Percentiles rank a stretch among this genome's conserved stretches.
Conservation (phyloP, 2,888 invertebrate genomes). For the Fragum sueziense region DNA sequence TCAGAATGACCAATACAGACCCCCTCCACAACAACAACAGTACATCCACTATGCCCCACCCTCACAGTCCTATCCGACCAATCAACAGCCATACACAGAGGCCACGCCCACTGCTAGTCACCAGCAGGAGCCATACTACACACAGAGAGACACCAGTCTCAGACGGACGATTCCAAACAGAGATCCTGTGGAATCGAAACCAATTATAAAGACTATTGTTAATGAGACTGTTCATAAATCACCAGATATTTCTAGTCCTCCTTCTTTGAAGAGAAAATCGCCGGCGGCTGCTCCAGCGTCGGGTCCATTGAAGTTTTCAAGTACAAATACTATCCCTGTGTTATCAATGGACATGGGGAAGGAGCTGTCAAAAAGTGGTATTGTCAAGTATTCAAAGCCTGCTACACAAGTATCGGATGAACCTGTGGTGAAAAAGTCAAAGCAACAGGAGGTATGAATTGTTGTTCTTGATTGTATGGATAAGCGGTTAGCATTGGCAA, state of each 20-base stretch:
- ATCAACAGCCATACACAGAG: background rate
- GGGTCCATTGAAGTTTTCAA: slow-evolving; percentile 45
- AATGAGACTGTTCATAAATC: slow-evolving; percentile 29
- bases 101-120: background rate
- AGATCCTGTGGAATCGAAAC: background rate
- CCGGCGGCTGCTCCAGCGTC: no score
- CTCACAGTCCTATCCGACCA: slow-evolving; percentile 28
- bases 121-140: slow-evolving; percentile 8
- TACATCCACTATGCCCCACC: slow-evolving; percentile 22
- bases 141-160: slow-evolving; percentile 15
- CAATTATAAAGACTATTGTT: slow-evolving; percentile 38
- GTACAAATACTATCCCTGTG: slow-evolving; percentile 31
- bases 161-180: slow-evolving; percentile 29
- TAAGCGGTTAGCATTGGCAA: no score
- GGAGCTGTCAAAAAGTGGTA: slow-evolving; percentile 4
- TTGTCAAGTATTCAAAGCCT: background rate
- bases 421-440: slow-evolving; percentile 10
- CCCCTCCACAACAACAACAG: slow-evolving; percentile 35
- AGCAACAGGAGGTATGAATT: slow-evolving; percentile 3
- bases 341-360: background rate
- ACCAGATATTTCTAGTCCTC: background rate
- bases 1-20: slow-evolving; percentile 66
- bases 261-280: slow-evolving; percentile 47
- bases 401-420: background rate
- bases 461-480: background rate